Evolutionary conservation across 2,797 vertebrate genomes (phyloP).

Genomic region (Muraenolepis orangiensis): DNA sequence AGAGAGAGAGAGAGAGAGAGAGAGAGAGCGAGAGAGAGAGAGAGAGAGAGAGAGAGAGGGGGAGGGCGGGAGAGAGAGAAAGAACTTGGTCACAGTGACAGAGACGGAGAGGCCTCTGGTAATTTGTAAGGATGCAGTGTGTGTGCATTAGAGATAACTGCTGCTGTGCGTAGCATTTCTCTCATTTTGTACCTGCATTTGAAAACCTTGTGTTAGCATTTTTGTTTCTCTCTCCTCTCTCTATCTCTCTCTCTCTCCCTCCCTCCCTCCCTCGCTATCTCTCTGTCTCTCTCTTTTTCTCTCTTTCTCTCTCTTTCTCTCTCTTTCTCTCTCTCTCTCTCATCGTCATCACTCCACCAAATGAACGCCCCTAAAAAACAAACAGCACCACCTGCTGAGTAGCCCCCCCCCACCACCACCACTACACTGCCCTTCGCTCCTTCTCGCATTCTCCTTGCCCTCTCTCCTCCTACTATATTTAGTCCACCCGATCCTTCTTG

Average conservation of each 20-base stretch:
- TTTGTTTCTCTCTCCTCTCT: background rate
- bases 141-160: background rate
- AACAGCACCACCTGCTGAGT: background rate
- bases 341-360: background rate
- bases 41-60: background rate
- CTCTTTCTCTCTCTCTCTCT: background rate
- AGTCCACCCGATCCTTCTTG: background rate
- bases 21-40: too few species aligned
- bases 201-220: background rate
- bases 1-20: too few species aligned
- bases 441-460: background rate
- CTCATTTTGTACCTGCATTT: background rate
- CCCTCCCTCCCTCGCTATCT: background rate
- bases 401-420: background rate
- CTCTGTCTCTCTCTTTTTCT: background rate
- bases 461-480: background rate
- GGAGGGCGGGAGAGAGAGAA: background rate
- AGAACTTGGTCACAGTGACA: slow-evolving; percentile 6
- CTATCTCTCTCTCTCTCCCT: too few species aligned
- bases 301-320: background rate
- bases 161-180: slow-evolving; percentile 1
- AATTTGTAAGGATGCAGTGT: background rate
- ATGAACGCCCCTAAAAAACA: background rate
- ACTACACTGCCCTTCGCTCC: background rate
- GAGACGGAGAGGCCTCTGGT: slow-evolving; percentile 4